Base-by-base conservation (phyloP, 1,140 invertebrate species). In the Ooceraea biroi region DNA sequence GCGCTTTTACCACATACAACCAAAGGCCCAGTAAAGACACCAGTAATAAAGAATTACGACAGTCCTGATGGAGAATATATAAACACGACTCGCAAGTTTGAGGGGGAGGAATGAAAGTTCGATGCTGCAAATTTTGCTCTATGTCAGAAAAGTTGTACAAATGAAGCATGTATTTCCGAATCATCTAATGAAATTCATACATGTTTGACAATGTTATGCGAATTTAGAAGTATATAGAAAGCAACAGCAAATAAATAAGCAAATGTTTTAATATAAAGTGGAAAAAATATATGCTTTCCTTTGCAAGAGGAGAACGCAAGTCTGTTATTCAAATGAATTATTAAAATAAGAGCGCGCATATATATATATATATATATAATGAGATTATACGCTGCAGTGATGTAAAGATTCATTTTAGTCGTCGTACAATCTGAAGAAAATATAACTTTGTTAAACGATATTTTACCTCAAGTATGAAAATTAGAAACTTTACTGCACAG, bases 21-120 rank as follows among this genome's bases (percentile, higher is more conserved):
- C 1, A 95, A 95, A 83, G 98, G 98, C 0, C 97, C 98, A 0
- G 95, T 96, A 4, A 93, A 96, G 41, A 98, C 98, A 11, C 97
- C 98, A 36, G 95, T 97, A 0, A 97, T 98, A 68, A 94, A 96
- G 88, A 95, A 96, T 84, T 99, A 98, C 92, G 95, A 95, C 1
- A 95, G 95, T 76, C 97, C 97, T 0, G 98, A 99, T 94, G 98
- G 98, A 25, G 97, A 98, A 90, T 98, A 98, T 90, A 92, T 95
- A n/a, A 97, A 98, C 91, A 94, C 97, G 25, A 96, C 97, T 0
- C 97, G 96, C 93, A 97, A 97, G 91, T 98, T 82, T 55, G 86
- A 87, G 0, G 93, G 91, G 69, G 92, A 93, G 85, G 73, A 80
- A 84, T 69, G 22, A 88, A 30, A 11, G 7, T 77, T 11, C 36